phyloP scores from a whole-genome alignment of 2,113 vertebrate species.

The Brienomyrus longianalis region DNA sequence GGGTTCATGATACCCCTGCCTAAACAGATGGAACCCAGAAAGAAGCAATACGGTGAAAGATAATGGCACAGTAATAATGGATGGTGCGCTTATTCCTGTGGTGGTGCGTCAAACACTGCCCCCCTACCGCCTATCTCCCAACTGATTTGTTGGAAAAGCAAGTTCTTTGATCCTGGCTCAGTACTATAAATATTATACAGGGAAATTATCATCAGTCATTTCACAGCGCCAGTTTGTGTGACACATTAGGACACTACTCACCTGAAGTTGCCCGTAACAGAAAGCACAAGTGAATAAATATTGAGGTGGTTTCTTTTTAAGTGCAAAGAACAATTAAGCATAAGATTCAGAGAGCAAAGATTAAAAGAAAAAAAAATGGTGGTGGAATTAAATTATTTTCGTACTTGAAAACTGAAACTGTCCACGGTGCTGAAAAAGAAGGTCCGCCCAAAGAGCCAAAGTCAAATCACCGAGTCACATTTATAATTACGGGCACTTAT shows the following conservation, averaged over 20 bases:
- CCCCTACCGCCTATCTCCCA: background rate
- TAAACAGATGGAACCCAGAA: background rate
- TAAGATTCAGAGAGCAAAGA: background rate
- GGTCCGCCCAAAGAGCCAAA: background rate
- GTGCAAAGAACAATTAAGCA: background rate
- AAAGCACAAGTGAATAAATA: background rate
- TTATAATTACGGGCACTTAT: background rate
- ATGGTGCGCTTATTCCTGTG: background rate
- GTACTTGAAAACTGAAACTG: slow-evolving; percentile 4
- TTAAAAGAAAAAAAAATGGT: background rate
- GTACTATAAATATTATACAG: background rate
- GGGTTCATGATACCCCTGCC: background rate
- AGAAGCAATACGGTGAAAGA: background rate
- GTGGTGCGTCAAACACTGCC: background rate
- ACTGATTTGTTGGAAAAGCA: background rate
- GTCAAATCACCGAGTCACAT: background rate
- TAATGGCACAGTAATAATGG: background rate
- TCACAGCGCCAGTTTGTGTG: background rate
- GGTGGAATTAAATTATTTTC: background rate
- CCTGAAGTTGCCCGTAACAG: background rate
- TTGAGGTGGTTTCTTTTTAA: background rate
- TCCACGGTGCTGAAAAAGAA: slow-evolving; percentile 26
- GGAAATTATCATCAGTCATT: background rate
- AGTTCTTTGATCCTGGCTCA: background rate
- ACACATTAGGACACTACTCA: background rate